These are phyloP conservation scores for Xylocampa areola DNA, from an alignment of 2,888 invertebrate genomes.

Conservation along the genomic window DNA sequence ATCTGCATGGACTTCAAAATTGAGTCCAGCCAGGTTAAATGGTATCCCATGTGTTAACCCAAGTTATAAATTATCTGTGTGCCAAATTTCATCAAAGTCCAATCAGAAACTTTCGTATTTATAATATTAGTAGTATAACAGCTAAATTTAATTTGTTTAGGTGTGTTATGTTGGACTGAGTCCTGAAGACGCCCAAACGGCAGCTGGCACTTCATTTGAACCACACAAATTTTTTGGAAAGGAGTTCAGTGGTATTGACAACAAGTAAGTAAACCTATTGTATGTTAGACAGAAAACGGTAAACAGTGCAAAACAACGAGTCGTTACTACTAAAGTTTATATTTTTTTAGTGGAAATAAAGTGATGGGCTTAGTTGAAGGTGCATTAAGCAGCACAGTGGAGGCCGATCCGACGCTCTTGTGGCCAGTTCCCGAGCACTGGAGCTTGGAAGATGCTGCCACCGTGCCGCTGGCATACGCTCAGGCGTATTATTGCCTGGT, in stretches of 20 bases:
- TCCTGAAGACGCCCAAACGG: conserved; percentile 60
- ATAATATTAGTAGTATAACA: no score
- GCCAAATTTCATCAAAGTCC: no score
- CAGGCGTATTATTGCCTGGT: conserved; percentile 74
- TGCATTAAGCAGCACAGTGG: conserved; percentile 89
- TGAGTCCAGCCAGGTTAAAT: no score
- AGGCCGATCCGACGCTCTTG: conserved; percentile 81
- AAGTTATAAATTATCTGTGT: no score
- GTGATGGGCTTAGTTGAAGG: conserved; percentile 91
- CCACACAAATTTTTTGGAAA: conserved; percentile 60
- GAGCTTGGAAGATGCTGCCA: conserved; percentile 93
- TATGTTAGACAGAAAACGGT: background rate
- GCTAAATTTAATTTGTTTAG: conserved; percentile 41
- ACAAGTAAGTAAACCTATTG: conserved; percentile 65
- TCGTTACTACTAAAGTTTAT: background rate
- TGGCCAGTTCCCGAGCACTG: conserved; percentile 93
- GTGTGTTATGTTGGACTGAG: conserved; percentile 69
- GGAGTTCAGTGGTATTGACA: conserved; percentile 73
- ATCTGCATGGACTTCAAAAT: no score
- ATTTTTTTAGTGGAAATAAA: conserved; percentile 78
- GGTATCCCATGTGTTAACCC: no score
- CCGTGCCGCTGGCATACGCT: conserved; percentile 92
- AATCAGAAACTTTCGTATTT: no score
- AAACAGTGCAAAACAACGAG: no score
- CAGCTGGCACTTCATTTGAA: conserved; percentile 38